Conservation (phyloP, 2,797 vertebrate species). For the Menidia menidia region DNA sequence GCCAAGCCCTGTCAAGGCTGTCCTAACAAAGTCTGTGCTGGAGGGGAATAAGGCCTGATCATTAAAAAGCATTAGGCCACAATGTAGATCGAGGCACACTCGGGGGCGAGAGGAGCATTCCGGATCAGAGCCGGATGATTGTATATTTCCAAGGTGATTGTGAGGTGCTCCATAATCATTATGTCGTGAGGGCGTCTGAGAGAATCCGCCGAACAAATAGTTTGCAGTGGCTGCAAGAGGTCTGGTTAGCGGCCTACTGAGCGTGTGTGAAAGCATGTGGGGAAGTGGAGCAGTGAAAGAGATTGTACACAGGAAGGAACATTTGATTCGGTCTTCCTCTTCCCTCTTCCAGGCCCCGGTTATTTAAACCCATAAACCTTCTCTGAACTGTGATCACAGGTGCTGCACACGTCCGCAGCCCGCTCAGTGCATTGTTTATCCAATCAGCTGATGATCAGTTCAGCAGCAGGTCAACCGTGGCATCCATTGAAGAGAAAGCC, state of each 20-base stretch:
- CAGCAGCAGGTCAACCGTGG: constrained; percentile 57
- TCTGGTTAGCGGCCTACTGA: constrained; percentile 53
- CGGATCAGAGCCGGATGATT: constrained; percentile 24
- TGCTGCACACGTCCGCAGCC: constrained; percentile 51
- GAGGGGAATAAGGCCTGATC: constrained; percentile 70
- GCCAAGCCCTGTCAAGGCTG: constrained; percentile 70
- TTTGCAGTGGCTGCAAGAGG: constrained; percentile 41
- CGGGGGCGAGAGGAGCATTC: constrained; percentile 29
- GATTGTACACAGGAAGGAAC: constrained; percentile 22
- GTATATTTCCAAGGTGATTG: constrained; percentile 45
- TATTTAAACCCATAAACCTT: constrained; percentile 66
- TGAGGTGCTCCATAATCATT: constrained; percentile 19
- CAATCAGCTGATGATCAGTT: constrained; percentile 73
- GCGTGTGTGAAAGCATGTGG: constrained; percentile 55
- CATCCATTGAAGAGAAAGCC: constrained; percentile 44
- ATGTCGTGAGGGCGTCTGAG: constrained; percentile 9
- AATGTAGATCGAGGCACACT: constrained; percentile 61
- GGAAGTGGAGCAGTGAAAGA: constrained; percentile 52
- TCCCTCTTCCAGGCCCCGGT: constrained; percentile 47
- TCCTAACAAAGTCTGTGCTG: constrained; percentile 71
- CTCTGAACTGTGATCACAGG: constrained; percentile 66
- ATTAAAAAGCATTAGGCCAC: constrained; percentile 70
- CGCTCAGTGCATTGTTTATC: constrained; percentile 55
- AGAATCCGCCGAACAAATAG: constrained; percentile 39
- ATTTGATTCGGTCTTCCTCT: constrained; percentile 34